Evolutionary conservation across 2,797 vertebrate genomes (phyloP), one percentile per base, ranked within the genome.

Genomic region (Hephaestus fuliginosus): DNA sequence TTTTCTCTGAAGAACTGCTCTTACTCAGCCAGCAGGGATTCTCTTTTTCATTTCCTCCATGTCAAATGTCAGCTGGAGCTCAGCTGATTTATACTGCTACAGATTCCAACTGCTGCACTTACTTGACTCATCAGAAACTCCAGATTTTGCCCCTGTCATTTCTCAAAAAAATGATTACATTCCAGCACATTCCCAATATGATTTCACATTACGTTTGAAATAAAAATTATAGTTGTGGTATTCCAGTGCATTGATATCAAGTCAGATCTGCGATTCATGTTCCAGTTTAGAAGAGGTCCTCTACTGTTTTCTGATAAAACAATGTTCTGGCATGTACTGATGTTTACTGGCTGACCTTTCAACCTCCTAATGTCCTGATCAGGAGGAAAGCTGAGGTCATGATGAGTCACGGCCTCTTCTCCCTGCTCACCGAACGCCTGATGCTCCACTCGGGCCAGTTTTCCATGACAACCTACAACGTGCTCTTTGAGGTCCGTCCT

Each of bases 361-460:
- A 82, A 90, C 78, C 76, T 86, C 39, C 15, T 70, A 22, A 57
- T 72, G 7, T 86, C 55, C 39, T n/a, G 2, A 84, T 82, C 89
- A 99, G 98, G 97, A 98, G 98, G 90, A 99, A 99, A 95, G 93
- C 96, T 33, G 98, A 99, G 95, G 94, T 99, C 82, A 99, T 99
- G 98, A 95, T 98, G 94, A 96, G 96, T 86, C 96, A 98, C 48
- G 97, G 98, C 65, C 96, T 99, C 53, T 99, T 99, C 93, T 98
- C 98, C 5, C 94, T 99, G 91, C 93, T 99, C 85, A 96, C 96
- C 5, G 98, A 99, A 88, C 97, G 98, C 76, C 95, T 99, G 92
- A 96, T 97, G 95, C 97, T 99, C 82, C 96, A 99, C 87, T 96
- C 97, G 74, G 96, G 85, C 89, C 95, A 96, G 91, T 97, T 99